Percentiles rank a stretch among this genome's conserved stretches.
Evolutionary conservation across 2,113 vertebrate genomes (phyloP).

Genomic region (Neotoma lepida): DNA sequence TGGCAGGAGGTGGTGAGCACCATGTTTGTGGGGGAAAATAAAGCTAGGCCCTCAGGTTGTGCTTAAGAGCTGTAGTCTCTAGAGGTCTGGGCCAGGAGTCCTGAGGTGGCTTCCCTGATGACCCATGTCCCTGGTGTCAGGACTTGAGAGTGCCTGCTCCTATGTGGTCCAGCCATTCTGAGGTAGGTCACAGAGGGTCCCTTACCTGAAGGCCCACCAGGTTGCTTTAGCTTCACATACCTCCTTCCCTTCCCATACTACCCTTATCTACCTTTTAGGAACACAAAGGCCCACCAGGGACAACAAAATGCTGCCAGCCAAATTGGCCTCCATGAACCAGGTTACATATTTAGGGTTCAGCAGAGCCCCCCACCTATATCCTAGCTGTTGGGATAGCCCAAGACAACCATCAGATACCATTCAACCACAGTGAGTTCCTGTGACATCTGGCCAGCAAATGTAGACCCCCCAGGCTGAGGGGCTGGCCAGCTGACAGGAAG

Average conservation of each 20-base stretch:
- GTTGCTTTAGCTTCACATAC: no score
- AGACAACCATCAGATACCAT: background rate
- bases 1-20: background rate
- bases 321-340: background rate
- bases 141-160: background rate
- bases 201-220: background rate
- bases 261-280: background rate
- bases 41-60: background rate
- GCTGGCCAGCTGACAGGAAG: no score
- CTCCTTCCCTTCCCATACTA: background rate
- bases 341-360: background rate
- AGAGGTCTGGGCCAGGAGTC: no score
- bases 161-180: background rate
- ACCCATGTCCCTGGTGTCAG: background rate
- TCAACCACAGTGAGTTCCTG: no score
- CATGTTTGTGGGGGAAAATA: background rate
- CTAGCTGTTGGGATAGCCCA: background rate
- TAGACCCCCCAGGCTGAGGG: background rate
- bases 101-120: no score
- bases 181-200: background rate
- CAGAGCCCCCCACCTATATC: background rate
- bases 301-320: background rate
- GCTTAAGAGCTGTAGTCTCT: background rate
- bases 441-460: fast-evolving
- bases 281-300: background rate